These are phyloP conservation scores for Argya squamiceps DNA, from an alignment of 2,797 vertebrate species.

Conservation along the genomic window DNA sequence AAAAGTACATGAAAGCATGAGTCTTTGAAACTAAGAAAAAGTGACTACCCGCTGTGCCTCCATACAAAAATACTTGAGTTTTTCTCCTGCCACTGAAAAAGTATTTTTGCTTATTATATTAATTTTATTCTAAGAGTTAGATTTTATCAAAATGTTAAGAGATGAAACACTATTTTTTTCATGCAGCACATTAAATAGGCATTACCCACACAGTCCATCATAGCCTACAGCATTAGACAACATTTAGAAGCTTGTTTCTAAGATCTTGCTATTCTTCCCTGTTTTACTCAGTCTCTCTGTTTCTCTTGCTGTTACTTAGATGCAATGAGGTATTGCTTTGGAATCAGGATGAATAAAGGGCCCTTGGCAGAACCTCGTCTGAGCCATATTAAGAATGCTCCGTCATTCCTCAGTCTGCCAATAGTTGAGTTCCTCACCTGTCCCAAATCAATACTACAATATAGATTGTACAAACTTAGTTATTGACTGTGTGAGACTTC, in stretches of 20 bases:
- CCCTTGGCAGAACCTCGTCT: neutral
- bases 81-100: neutral
- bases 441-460: conserved; percentile 16
- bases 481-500: neutral
- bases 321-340: neutral
- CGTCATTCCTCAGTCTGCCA: conserved; percentile 27
- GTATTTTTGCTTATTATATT: neutral
- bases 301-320: neutral
- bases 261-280: neutral
- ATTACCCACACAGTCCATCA: neutral
- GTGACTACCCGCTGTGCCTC: neutral
- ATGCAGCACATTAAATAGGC: conserved; percentile 16
- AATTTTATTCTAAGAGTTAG: neutral
- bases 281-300: neutral
- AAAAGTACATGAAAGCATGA: neutral
- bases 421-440: conserved; percentile 12
- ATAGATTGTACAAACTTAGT: conserved; percentile 6
- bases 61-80: neutral
- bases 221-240: neutral
- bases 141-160: conserved; percentile 2
- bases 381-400: conserved; percentile 26
- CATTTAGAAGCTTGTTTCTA: neutral
- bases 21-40: neutral
- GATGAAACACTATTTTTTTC: conserved; percentile 19
- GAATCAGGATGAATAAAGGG: neutral